A percentile compares a stretch with the other conserved stretches of the same genome.
Evolutionary conservation across 2,888 invertebrate species (phyloP).

Genomic region (Abscondita cerata): DNA sequence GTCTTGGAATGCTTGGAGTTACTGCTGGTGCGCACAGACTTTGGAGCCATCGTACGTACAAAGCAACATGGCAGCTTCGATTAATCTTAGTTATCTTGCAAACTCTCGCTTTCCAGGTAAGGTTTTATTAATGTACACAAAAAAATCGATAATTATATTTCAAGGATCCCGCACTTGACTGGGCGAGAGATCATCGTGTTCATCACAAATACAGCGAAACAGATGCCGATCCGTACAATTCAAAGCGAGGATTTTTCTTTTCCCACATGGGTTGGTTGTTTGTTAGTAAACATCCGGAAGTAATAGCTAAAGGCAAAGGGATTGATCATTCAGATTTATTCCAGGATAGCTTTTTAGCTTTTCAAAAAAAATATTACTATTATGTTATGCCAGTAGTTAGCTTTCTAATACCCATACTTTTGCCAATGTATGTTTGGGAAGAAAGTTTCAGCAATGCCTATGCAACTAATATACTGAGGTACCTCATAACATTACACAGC

Average conservation of each 20-base stretch:
- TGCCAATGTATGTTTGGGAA: constrained; percentile 81
- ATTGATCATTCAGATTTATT: constrained; percentile 86
- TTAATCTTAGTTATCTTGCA: constrained; percentile 82
- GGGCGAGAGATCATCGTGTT: constrained; percentile 83
- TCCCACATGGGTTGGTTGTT: constrained; percentile 95
- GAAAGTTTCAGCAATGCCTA: constrained; percentile 73
- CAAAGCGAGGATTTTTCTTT: constrained; percentile 93
- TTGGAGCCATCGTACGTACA: constrained; percentile 96
- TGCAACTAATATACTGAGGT: constrained; percentile 78
- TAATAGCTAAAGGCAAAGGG: constrained; percentile 83
- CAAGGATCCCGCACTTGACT: constrained; percentile 77
- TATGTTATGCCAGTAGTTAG: constrained; percentile 75
- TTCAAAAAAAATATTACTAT: constrained; percentile 88
- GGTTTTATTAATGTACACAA: neutral
- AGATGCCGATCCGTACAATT: constrained; percentile 93
- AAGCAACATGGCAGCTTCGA: constrained; percentile 89
- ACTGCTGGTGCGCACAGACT: constrained; percentile 97
- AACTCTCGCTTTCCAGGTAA: constrained; percentile 84
- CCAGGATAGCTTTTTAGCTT: constrained; percentile 80
- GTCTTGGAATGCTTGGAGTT: constrained; percentile 91
- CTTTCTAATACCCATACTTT: constrained; percentile 77
- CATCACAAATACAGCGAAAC: constrained; percentile 95
- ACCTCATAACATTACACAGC: constrained; percentile 80
- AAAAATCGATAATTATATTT: neutral
- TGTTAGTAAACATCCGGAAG: constrained; percentile 88